Percentiles rank a stretch among this genome's conserved stretches.
phyloP scores from a whole-genome alignment of 2,888 invertebrate genomes.

The Metalampra italica region DNA sequence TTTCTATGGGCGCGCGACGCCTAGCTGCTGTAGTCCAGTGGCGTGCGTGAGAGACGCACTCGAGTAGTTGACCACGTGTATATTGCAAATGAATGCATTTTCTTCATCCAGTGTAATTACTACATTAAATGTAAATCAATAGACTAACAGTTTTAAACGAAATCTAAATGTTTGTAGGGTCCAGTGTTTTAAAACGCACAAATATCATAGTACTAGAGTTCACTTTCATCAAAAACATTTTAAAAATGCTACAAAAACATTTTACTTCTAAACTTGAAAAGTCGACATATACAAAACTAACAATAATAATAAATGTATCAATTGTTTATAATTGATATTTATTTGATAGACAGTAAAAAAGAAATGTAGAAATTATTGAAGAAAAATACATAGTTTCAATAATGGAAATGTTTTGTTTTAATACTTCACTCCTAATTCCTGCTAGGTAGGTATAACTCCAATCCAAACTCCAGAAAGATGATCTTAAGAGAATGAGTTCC shows the following conservation, averaged over 20 bases:
- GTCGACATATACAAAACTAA: constrained; percentile 72
- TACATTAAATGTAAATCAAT: constrained; percentile 71
- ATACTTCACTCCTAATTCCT: too few relatives aligned
- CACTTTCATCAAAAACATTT: constrained; percentile 67
- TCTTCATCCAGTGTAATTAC: constrained; percentile 71
- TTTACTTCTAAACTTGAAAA: constrained; percentile 67
- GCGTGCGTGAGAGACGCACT: constrained; percentile 45
- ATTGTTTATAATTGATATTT: constrained; percentile 76
- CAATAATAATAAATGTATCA: constrained; percentile 70
- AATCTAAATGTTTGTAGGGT: constrained; percentile 78
- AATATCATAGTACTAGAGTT: constrained; percentile 74
- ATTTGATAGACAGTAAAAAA: constrained; percentile 72
- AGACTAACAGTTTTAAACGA: constrained; percentile 71
- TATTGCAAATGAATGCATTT: constrained; percentile 59
- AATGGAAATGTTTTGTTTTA: constrained; percentile 56
- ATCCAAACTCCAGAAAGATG: too few relatives aligned
- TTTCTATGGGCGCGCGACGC: constrained; percentile 56
- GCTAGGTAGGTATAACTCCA: too few relatives aligned
- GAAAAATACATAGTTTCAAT: constrained; percentile 75
- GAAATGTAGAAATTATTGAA: constrained; percentile 73
- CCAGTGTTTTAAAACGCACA: constrained; percentile 77
- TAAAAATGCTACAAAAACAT: constrained; percentile 61
- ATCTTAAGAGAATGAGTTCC: too few relatives aligned
- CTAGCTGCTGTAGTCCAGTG: constrained; percentile 54
- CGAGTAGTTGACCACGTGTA: constrained; percentile 48